Evolutionary conservation across 2,797 vertebrate species (phyloP).

Genomic region (Lepilemur septentrionalis): DNA sequence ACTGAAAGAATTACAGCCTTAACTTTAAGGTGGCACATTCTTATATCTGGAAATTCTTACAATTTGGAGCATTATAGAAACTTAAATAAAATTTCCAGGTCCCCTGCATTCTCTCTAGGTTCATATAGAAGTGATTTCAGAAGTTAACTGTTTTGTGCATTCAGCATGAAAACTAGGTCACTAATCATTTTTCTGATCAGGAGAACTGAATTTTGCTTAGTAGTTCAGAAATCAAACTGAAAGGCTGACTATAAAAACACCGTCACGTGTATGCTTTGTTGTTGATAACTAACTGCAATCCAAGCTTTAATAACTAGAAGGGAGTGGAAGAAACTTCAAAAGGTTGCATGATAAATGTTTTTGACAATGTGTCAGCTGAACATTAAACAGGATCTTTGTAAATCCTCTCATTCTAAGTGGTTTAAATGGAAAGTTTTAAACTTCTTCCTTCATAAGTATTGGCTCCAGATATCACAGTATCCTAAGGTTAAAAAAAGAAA

Average conservation of each 20-base stretch:
- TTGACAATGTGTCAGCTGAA: slow-evolving; percentile 86
- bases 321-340: slow-evolving; percentile 85
- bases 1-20: background rate
- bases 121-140: background rate
- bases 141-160: background rate
- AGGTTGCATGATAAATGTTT: slow-evolving; percentile 83
- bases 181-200: slow-evolving; percentile 76
- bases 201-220: slow-evolving; percentile 68
- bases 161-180: slow-evolving; percentile 62
- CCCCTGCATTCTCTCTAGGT: background rate
- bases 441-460: slow-evolving; percentile 75
- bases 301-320: slow-evolving; percentile 82
- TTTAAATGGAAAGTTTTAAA: slow-evolving; percentile 86
- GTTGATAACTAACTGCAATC: slow-evolving; percentile 84
- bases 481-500: slow-evolving; percentile 78
- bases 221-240: slow-evolving; percentile 77
- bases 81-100: background rate
- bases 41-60: background rate
- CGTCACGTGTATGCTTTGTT: slow-evolving; percentile 76
- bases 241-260: slow-evolving; percentile 73
- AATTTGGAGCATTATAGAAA: background rate
- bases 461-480: slow-evolving; percentile 79
- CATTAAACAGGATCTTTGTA: slow-evolving; percentile 85
- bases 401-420: slow-evolving; percentile 85
- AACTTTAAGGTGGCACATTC: background rate